Evolutionary conservation across 1,140 invertebrate genomes (phyloP).

Genomic region (Drosophila nigrodunni): DNA sequence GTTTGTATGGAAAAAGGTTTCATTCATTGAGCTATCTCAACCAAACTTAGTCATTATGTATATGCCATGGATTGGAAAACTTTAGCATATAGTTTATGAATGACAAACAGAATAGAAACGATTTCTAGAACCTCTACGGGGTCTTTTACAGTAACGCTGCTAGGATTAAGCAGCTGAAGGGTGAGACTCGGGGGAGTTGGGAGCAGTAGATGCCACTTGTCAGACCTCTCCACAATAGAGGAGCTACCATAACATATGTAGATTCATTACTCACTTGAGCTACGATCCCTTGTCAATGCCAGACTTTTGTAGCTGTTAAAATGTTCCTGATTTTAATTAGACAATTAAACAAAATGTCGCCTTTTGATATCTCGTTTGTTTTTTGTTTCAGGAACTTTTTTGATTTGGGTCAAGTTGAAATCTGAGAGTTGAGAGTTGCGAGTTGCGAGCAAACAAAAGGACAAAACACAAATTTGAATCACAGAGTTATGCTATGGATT

Average conservation of each 20-base stretch:
- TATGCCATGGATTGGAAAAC: no score
- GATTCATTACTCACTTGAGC: conserved; percentile 12
- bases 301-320: conserved; percentile 12
- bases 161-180: not conserved
- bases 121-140: no score
- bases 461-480: conserved; percentile 2
- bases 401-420: conserved; percentile 69
- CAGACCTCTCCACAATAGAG: not conserved
- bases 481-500: conserved; percentile 7
- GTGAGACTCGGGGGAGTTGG: no score
- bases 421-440: not conserved
- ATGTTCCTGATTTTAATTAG: conserved; percentile 35
- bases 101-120: no score
- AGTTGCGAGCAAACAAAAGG: conserved; percentile 3
- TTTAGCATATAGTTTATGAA: no score
- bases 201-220: not conserved
- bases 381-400: conserved; percentile 1
- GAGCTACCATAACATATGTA: conserved; percentile 10
- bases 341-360: conserved; percentile 43
- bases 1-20: no score
- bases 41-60: no score
- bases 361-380: conserved; percentile 25
- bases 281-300: conserved; percentile 25
- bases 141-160: no score
- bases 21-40: no score